phyloP scores from a whole-genome alignment of 2,888 invertebrate genomes.

The Agapetus fuscipes region DNA sequence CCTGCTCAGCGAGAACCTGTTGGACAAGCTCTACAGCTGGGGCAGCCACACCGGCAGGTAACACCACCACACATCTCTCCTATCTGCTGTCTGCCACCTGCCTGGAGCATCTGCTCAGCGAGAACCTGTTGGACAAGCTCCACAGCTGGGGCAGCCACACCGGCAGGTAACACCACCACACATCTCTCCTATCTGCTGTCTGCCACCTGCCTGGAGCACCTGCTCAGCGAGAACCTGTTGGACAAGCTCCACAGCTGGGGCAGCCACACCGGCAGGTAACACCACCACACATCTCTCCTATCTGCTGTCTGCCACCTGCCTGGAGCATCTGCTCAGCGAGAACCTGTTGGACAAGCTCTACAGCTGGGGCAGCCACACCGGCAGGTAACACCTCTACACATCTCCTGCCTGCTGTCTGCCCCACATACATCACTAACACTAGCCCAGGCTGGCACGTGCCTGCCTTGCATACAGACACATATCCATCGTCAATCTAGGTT shows the following conservation, averaged over 20 bases:
- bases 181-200: too few species aligned
- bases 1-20: conserved; percentile 73
- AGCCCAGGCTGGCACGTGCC: too few species aligned
- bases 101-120: conserved; percentile 72
- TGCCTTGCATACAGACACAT: too few species aligned
- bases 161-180: conserved; percentile 62
- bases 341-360: conserved; percentile 78
- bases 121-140: conserved; percentile 77
- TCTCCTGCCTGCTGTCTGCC: too few species aligned
- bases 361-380: conserved; percentile 76
- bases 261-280: conserved; percentile 65
- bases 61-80: too few species aligned
- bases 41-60: conserved; percentile 71
- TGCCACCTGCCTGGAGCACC: conserved; percentile 66
- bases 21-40: conserved; percentile 83
- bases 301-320: conserved; percentile 59
- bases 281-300: too few species aligned
- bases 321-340: conserved; percentile 77
- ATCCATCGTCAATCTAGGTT: too few species aligned
- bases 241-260: conserved; percentile 85
- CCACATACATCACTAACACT: too few species aligned
- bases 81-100: too few species aligned
- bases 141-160: conserved; percentile 79
- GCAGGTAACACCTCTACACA: too few species aligned
- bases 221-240: conserved; percentile 77